These are phyloP conservation scores for Embiotoca jacksoni DNA, from an alignment of 2,113 vertebrate species.

Conservation along the genomic window DNA sequence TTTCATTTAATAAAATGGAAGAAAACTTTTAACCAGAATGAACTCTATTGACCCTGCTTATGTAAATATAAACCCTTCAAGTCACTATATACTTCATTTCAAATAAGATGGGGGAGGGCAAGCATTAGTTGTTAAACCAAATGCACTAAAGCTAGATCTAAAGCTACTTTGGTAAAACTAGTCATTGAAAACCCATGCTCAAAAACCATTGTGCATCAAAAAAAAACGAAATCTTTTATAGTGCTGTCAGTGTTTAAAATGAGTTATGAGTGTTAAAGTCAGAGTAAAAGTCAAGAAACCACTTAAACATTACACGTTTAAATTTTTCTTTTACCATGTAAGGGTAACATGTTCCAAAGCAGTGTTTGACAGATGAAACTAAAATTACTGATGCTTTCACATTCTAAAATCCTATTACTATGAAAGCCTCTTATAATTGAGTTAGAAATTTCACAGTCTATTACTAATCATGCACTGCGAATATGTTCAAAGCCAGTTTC, in stretches of 20 bases:
- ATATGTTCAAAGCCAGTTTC: conserved; percentile 77
- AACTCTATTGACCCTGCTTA: conserved; percentile 37
- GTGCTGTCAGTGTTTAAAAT: conserved; percentile 22
- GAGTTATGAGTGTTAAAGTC: conserved; percentile 21
- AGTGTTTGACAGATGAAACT: conserved; percentile 65
- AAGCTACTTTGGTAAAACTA: not conserved
- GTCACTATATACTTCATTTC: not conserved
- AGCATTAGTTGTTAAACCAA: conserved; percentile 17
- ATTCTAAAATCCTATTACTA: conserved; percentile 76
- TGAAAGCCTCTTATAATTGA: conserved; percentile 76
- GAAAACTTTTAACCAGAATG: conserved; percentile 28
- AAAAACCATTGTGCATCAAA: not conserved
- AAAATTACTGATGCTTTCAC: conserved; percentile 70
- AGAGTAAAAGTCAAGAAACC: conserved; percentile 51
- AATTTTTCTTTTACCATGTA: conserved; percentile 16
- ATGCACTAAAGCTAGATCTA: conserved; percentile 3
- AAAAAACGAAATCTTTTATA: conserved; percentile 4
- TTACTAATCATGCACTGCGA: conserved; percentile 75
- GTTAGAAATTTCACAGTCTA: conserved; percentile 74
- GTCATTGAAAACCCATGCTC: no score
- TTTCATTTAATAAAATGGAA: conserved; percentile 61
- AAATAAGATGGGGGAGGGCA: no score
- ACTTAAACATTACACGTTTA: conserved; percentile 41
- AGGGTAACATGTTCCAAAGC: conserved; percentile 63
- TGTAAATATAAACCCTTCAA: not conserved